These are phyloP conservation scores for Emydocephalus ijimae DNA, from an alignment of 2,113 vertebrate genomes.

Conservation along the genomic window DNA sequence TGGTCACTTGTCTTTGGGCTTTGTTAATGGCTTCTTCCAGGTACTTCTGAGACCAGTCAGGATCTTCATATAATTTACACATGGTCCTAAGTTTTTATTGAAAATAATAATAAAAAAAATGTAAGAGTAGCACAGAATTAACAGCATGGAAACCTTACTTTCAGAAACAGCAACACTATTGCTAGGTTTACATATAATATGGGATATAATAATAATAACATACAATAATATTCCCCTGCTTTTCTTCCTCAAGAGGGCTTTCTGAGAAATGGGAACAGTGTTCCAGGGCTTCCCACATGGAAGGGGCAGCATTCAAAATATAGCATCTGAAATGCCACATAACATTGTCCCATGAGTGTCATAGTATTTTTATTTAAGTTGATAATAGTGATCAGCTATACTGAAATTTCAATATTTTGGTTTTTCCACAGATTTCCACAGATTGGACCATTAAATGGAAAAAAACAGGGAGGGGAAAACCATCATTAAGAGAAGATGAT, in stretches of 20 bases:
- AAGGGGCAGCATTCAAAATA: not conserved
- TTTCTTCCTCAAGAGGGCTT: not conserved
- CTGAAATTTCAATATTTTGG: not conserved
- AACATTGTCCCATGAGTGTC: not conserved
- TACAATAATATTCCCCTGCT: not conserved
- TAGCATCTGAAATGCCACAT: not conserved
- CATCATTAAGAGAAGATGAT: not conserved
- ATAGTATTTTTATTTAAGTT: not conserved
- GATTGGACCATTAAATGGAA: not conserved
- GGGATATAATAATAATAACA: not conserved
- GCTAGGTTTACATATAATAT: not conserved
- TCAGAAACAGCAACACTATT: not conserved
- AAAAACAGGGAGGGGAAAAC: not conserved
- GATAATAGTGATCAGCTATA: not conserved
- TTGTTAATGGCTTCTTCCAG: conserved; percentile 62
- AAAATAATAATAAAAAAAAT: not conserved
- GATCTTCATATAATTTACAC: conserved; percentile 74
- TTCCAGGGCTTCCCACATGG: not conserved
- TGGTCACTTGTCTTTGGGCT: conserved; percentile 72
- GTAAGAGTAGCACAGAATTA: not conserved
- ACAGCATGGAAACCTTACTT: not conserved
- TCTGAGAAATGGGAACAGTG: not conserved
- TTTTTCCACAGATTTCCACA: not conserved
- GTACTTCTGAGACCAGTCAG: conserved; percentile 79
- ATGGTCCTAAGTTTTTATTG: conserved; percentile 70